Percentiles rank a stretch among this genome's conserved stretches.
Evolutionary conservation across 2,888 invertebrate species (phyloP).

Genomic region (Acanthacorydalis orientalis): DNA sequence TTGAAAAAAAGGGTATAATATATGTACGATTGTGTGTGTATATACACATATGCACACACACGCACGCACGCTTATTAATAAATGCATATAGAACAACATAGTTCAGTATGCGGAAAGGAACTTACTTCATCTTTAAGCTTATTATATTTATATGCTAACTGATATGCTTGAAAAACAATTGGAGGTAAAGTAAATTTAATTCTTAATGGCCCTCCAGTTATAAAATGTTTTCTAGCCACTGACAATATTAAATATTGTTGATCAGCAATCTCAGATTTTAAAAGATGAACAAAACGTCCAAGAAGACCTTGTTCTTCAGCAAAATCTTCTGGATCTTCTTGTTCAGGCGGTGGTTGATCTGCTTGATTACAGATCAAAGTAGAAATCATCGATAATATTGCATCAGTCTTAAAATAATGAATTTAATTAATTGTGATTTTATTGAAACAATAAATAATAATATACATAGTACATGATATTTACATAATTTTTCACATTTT

Average conservation of each 20-base stretch:
- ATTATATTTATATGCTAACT: constrained; percentile 71
- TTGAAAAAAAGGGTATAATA: constrained; percentile 13
- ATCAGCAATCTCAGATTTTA: constrained; percentile 63
- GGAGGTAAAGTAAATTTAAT: constrained; percentile 88
- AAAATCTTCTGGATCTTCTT: constrained; percentile 81
- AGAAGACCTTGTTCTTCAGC: constrained; percentile 90
- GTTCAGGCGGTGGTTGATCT: constrained; percentile 45
- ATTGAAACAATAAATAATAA: constrained; percentile 1
- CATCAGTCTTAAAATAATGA: constrained; percentile 39
- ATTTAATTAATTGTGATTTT: neutral
- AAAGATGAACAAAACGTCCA: constrained; percentile 63
- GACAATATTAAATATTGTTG: constrained; percentile 84
- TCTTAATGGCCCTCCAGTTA: constrained; percentile 74
- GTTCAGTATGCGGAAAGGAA: no score
- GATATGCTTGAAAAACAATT: constrained; percentile 83
- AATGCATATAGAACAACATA: no score
- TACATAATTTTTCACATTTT: constrained; percentile 16
- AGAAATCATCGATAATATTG: constrained; percentile 60
- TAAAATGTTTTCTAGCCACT: constrained; percentile 74
- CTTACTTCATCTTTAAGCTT: constrained; percentile 51
- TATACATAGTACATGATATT: neutral
- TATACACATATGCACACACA: no score
- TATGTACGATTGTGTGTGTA: no score
- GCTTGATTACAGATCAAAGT: constrained; percentile 76
- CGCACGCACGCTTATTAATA: no score